These are phyloP conservation scores for Zaprionus lineosus DNA, from an alignment of 2,888 invertebrate genomes.

Conservation along the genomic window DNA sequence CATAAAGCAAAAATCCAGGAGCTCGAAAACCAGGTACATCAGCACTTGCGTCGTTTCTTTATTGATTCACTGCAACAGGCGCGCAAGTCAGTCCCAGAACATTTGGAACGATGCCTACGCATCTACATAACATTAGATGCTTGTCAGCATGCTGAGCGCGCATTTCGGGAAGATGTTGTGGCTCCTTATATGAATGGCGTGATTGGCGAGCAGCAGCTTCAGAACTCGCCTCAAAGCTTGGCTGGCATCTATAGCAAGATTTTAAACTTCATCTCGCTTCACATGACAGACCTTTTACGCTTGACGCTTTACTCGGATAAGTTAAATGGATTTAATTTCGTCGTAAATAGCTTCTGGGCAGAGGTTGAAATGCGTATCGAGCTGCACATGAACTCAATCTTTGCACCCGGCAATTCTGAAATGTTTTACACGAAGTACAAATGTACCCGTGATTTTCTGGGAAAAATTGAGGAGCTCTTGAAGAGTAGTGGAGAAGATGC, in stretches of 20 bases:
- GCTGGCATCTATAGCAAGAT: slow-evolving; percentile 88
- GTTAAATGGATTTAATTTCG: slow-evolving; percentile 88
- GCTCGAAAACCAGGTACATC: slow-evolving; percentile 73
- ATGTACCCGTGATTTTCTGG: slow-evolving; percentile 90
- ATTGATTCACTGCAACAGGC: slow-evolving; percentile 79
- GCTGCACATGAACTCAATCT: slow-evolving; percentile 91
- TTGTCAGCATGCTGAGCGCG: slow-evolving; percentile 86
- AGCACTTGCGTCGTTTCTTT: slow-evolving; percentile 77
- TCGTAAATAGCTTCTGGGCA: slow-evolving; percentile 94
- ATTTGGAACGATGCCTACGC: slow-evolving; percentile 83
- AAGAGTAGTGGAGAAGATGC: slow-evolving; percentile 84
- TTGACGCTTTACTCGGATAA: slow-evolving; percentile 84
- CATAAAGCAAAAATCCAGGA: slow-evolving; percentile 55
- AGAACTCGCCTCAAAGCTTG: slow-evolving; percentile 80
- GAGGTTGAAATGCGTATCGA: slow-evolving; percentile 92
- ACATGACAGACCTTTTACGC: slow-evolving; percentile 85
- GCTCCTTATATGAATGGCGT: slow-evolving; percentile 84
- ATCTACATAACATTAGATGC: slow-evolving; percentile 81
- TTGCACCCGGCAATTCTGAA: slow-evolving; percentile 96
- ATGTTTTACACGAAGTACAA: slow-evolving; percentile 92
- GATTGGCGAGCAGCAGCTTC: slow-evolving; percentile 84
- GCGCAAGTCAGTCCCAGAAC: slow-evolving; percentile 71
- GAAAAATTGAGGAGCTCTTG: slow-evolving; percentile 86
- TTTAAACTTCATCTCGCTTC: slow-evolving; percentile 87
- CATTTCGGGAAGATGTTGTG: slow-evolving; percentile 84